Conservation (phyloP, 2,113 vertebrate genomes). For the Trogon surrucura region DNA sequence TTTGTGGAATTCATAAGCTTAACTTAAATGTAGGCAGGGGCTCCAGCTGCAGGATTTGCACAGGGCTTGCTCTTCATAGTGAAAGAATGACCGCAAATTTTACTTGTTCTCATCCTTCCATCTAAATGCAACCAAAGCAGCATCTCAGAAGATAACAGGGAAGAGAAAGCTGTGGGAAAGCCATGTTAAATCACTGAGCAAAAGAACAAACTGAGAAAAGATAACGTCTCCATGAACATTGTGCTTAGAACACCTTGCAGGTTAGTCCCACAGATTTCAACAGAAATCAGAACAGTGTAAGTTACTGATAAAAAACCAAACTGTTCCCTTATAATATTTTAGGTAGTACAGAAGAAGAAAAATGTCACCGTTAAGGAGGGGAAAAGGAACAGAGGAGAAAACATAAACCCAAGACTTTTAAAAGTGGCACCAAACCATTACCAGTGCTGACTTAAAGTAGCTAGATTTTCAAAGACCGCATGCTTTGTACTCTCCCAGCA, state of each 20-base stretch:
- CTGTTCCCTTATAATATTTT: not conserved
- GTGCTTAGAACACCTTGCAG: not conserved
- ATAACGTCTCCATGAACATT: not conserved
- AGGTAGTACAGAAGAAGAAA: not conserved
- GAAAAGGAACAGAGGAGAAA: not conserved
- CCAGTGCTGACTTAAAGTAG: not conserved
- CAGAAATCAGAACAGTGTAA: not conserved
- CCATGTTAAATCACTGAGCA: not conserved
- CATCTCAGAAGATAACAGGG: not conserved
- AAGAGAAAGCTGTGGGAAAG: not conserved
- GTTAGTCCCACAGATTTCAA: not conserved
- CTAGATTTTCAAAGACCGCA: not conserved
- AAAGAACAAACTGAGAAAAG: not conserved
- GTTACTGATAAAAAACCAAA: not conserved
- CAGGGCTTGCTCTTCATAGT: not conserved
- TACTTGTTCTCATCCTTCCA: not conserved
- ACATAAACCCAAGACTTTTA: not conserved
- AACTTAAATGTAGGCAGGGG: constrained; percentile 55
- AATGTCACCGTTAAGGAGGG: not conserved
- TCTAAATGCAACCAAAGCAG: not conserved
- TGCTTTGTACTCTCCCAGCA: not conserved
- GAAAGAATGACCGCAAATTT: not conserved
- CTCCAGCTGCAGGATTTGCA: constrained; percentile 18
- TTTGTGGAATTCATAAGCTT: constrained; percentile 66
- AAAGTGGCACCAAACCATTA: not conserved